phyloP scores from a whole-genome alignment of 2,113 vertebrate species.

The Vidua chalybeata region DNA sequence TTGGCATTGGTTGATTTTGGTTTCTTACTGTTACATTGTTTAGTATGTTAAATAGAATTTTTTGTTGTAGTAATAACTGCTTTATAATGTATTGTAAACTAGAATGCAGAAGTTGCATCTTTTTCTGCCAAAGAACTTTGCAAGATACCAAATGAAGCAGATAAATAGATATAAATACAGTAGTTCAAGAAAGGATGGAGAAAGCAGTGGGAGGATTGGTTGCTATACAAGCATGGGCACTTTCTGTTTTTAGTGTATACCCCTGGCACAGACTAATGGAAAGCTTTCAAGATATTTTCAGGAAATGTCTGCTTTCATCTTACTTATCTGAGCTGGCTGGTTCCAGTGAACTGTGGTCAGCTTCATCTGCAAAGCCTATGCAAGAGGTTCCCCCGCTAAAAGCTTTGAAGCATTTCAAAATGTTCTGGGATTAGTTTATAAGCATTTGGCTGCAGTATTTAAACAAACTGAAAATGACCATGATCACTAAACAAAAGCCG shows the following conservation, averaged over 20 bases:
- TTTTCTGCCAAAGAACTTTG: not conserved
- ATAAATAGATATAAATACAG: constrained; percentile 20
- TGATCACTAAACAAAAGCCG: constrained; percentile 75
- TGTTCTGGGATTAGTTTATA: constrained; percentile 75
- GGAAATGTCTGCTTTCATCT: constrained; percentile 85
- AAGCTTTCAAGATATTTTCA: constrained; percentile 89
- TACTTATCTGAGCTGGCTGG: constrained; percentile 79
- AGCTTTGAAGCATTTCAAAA: constrained; percentile 75
- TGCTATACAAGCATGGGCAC: constrained; percentile 44
- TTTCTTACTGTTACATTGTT: not conserved
- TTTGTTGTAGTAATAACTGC: not conserved
- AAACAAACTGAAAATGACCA: constrained; percentile 78
- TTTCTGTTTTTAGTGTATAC: constrained; percentile 79
- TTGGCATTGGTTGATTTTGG: not conserved
- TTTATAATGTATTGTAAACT: not conserved
- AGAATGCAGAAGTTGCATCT: not conserved
- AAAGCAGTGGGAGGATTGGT: not conserved
- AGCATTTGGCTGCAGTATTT: constrained; percentile 75
- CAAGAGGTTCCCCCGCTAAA: constrained; percentile 72
- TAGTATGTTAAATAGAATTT: not conserved
- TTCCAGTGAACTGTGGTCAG: constrained; percentile 81
- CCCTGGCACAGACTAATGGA: constrained; percentile 89
- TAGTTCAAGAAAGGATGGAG: constrained; percentile 28
- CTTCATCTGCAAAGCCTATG: constrained; percentile 67
- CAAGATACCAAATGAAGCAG: constrained; percentile 46